Evolutionary conservation across 2,113 vertebrate genomes (phyloP), one percentile per base, ranked within the genome.

Genomic region (Chamaea fasciata): DNA sequence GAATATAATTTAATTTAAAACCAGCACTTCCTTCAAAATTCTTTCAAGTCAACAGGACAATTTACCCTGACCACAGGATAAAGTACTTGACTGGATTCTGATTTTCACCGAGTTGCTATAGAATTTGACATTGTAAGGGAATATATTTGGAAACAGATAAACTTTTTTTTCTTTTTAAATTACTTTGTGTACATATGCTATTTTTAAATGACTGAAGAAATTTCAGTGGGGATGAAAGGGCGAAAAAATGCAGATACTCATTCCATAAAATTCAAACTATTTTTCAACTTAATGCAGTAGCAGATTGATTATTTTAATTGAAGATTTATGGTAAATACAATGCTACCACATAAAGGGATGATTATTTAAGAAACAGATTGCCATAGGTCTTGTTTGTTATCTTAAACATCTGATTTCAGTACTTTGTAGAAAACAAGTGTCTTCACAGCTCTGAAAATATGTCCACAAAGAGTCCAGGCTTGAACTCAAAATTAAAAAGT

Each of bases 181-280:
- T 41, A 3, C 2, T 59, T 5, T 64, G 4, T 39, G 10, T 26
- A 7, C 9, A 0, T 15, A 6, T 15, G 3, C 16, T 74, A 6
- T 26, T 65, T 92, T 94, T 27, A 82, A 81, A 44, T 44, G 31
- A 24, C 9, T 49, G 14, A 68, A 80, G 10, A 59, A 23, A n/a
- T 77, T 67, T 42, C 17, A 64, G 20, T 26, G 15, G 5, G 11
- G 8, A 35, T 42, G 23, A 73, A 71, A 68, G 53, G 50, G 47
- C 67, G 26, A 65, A 67, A 67, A 71, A 84, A 70, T 59, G 2
- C 31, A 50, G n/a, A 49, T 16, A 24, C 1, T 83, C 4, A 41
- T 78, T 86, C 26, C 57, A 24, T 22, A 15, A 44, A 21, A 50
- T 42, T 33, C 6, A 84, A 24, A n/a, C 60, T 80, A 53, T 73